Conservation (phyloP, 1,140 invertebrate genomes). For the Lepidurus couesii region DNA sequence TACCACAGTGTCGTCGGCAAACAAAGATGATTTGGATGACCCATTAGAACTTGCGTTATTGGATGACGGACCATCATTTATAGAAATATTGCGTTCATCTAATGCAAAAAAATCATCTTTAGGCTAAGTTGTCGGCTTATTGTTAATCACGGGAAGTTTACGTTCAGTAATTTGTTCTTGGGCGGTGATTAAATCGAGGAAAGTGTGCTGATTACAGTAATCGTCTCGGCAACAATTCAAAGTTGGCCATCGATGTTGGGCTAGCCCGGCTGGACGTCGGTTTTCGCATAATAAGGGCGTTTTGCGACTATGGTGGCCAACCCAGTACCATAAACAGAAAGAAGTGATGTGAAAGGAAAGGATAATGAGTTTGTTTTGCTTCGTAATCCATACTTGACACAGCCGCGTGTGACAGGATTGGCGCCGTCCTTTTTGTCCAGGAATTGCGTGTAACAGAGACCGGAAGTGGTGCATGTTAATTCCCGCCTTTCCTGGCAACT, state of each 20-base stretch:
- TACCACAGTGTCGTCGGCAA: background rate
- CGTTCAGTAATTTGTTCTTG: background rate
- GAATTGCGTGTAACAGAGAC: conserved; percentile 41
- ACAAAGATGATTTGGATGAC: background rate
- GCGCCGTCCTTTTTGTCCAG: conserved; percentile 40
- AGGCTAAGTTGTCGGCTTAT: background rate
- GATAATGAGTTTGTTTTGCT: background rate
- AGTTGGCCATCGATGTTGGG: conserved; percentile 29
- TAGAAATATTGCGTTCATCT: background rate
- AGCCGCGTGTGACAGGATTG: conserved; percentile 40
- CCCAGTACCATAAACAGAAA: background rate
- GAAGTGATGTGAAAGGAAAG: background rate
- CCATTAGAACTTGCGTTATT: background rate
- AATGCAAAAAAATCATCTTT: background rate
- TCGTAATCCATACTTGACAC: conserved; percentile 37
- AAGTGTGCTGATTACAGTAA: conserved; percentile 30
- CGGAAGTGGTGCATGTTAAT: conserved; percentile 38
- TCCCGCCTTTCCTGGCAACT: conserved; percentile 36
- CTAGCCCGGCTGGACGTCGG: conserved; percentile 24
- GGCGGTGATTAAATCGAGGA: background rate
- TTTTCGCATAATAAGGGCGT: conserved; percentile 33
- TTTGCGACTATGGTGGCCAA: conserved; percentile 20
- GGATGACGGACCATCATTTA: background rate
- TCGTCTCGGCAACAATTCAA: conserved; percentile 29
- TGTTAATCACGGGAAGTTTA: background rate